Evolutionary conservation across 30 jellyfish, hydroid and myxozoan species (phyloP).

Genomic region (Turritopsis rubra): DNA sequence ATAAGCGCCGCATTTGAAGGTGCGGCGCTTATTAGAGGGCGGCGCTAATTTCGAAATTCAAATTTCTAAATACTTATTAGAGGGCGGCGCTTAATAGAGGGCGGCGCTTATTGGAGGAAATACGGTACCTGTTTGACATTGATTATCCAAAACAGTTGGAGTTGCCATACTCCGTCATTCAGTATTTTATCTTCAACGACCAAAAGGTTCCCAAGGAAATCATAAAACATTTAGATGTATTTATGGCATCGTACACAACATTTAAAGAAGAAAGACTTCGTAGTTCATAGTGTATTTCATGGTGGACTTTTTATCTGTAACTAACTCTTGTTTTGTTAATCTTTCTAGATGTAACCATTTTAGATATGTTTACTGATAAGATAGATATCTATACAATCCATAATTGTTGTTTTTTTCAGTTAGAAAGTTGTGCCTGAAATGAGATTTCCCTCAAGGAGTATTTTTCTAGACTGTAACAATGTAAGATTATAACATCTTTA

Average conservation of each 20-base stretch:
- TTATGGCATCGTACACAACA: neutral
- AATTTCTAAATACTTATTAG: too few species aligned
- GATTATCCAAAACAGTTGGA: slow-evolving; percentile 4
- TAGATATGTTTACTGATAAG: neutral
- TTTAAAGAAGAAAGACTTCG: slow-evolving; percentile 2
- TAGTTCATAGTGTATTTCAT: neutral
- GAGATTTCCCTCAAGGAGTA: neutral
- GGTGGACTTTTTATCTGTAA: neutral
- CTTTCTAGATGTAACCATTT: neutral
- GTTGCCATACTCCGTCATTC: neutral
- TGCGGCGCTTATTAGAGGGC: too few species aligned
- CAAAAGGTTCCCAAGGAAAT: neutral
- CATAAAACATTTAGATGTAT: neutral
- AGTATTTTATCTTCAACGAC: neutral
- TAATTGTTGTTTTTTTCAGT: neutral
- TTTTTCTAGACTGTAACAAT: too few species aligned
- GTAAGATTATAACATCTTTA: too few species aligned
- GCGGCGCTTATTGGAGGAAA: too few species aligned
- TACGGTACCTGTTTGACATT: neutral
- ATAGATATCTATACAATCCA: neutral
- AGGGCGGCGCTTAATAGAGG: too few species aligned
- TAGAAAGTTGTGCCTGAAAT: neutral
- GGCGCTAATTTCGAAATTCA: too few species aligned
- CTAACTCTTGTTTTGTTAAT: neutral
- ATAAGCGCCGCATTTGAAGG: too few species aligned